Conservation (phyloP, 1,140 invertebrate genomes). For the Eciton burchellii region DNA sequence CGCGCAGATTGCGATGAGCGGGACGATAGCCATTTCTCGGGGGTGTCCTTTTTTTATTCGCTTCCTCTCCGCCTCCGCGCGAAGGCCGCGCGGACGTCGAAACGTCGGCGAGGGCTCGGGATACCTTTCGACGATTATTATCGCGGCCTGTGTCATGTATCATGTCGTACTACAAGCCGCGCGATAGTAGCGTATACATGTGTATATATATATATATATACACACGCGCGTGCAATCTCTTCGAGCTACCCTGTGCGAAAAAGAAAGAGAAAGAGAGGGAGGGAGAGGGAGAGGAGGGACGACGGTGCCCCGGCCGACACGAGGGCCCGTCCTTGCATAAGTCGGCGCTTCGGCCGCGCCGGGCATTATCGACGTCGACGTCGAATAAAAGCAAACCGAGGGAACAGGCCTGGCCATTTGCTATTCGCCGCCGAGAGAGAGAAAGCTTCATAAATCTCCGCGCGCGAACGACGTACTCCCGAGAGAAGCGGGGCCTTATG, state of each 20-base stretch:
- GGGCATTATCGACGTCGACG: slow-evolving; percentile 49
- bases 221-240: neutral
- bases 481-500: slow-evolving; percentile 70
- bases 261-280: slow-evolving; percentile 14
- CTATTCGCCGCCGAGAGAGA: slow-evolving; percentile 72
- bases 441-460: slow-evolving; percentile 82
- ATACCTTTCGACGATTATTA: slow-evolving; percentile 74
- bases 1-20: slow-evolving; percentile 65
- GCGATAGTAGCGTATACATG: slow-evolving; percentile 57
- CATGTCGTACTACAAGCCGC: slow-evolving; percentile 73
- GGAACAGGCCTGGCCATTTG: slow-evolving; percentile 52
- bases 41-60: slow-evolving; percentile 22
- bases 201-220: neutral
- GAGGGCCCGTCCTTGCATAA: slow-evolving; percentile 58
- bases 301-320: slow-evolving; percentile 56
- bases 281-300: slow-evolving; percentile 5
- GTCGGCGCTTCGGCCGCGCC: slow-evolving; percentile 29
- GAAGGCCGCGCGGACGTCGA: slow-evolving; percentile 42
- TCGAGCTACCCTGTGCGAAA: too few relatives aligned
- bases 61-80: slow-evolving; percentile 31
- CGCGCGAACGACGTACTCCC: slow-evolving; percentile 57
- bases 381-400: slow-evolving; percentile 68
- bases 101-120: slow-evolving; percentile 42
- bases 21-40: slow-evolving; percentile 60
- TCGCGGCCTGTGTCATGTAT: slow-evolving; percentile 71